Evolutionary conservation across 2,113 vertebrate genomes (phyloP).

Genomic region (Lathamus discolor): DNA sequence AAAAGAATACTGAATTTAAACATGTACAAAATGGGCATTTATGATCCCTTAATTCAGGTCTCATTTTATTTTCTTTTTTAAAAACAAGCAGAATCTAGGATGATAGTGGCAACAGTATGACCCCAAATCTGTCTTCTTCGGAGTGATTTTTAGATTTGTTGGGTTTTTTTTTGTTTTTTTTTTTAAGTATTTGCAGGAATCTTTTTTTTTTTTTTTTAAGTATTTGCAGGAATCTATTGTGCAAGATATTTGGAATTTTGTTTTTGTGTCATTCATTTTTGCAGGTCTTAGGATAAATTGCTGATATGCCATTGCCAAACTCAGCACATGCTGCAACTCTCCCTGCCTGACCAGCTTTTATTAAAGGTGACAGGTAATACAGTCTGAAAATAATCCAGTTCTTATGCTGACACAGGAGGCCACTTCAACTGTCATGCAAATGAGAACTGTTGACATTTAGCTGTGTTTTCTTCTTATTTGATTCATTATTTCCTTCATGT

Average conservation of each 20-base stretch:
- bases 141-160: neutral
- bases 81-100: neutral
- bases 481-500: neutral
- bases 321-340: neutral
- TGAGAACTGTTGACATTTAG: neutral
- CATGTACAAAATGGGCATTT: neutral
- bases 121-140: neutral
- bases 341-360: neutral
- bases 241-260: neutral
- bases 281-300: neutral
- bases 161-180: neutral
- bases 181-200: neutral
- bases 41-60: neutral
- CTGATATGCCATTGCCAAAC: neutral
- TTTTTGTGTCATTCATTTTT: neutral
- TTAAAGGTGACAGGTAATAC: neutral
- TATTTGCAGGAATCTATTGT: neutral
- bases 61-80: neutral
- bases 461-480: neutral
- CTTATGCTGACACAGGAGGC: neutral
- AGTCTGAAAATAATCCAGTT: neutral
- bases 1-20: neutral
- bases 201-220: neutral
- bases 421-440: neutral
- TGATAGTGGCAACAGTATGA: fast-evolving